A percentile compares a stretch with the other conserved stretches of the same genome.
Conservation (phyloP, 2,113 vertebrate species). For the Leucopsar rothschildi region DNA sequence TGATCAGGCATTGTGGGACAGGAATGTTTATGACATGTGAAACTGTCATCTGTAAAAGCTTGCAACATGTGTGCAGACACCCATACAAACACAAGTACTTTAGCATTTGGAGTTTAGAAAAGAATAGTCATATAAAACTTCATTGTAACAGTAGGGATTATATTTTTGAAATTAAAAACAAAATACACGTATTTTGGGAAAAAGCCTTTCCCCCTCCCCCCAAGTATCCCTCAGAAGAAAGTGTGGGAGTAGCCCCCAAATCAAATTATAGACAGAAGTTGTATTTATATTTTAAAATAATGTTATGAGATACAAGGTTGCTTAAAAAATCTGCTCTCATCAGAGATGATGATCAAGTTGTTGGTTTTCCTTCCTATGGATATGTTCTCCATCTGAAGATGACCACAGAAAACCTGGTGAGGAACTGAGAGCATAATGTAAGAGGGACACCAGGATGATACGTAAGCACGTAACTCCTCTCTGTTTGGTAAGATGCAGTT, state of each 20-base stretch:
- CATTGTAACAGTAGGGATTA: not conserved
- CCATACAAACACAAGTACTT: not conserved
- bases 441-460: not conserved
- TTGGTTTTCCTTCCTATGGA: not conserved
- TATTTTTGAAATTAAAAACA: constrained; percentile 2
- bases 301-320: not conserved
- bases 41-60: not conserved
- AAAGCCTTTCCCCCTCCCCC: not conserved
- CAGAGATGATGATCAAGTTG: not conserved
- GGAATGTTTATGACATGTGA: not conserved
- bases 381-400: not conserved
- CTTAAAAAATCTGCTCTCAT: not conserved
- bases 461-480: not conserved
- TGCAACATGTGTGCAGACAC: not conserved
- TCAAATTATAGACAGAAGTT: not conserved
- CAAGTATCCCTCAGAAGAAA: not conserved
- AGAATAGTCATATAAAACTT: not conserved
- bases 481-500: not conserved
- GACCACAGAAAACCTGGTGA: not conserved
- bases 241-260: not conserved
- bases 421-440: not conserved
- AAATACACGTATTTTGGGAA: not conserved
- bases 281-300: not conserved
- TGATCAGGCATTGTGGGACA: constrained; percentile 27
- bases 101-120: not conserved